These are phyloP conservation scores for Protophormia terraenovae DNA, from an alignment of 2,888 invertebrate genomes.

Conservation along the genomic window DNA sequence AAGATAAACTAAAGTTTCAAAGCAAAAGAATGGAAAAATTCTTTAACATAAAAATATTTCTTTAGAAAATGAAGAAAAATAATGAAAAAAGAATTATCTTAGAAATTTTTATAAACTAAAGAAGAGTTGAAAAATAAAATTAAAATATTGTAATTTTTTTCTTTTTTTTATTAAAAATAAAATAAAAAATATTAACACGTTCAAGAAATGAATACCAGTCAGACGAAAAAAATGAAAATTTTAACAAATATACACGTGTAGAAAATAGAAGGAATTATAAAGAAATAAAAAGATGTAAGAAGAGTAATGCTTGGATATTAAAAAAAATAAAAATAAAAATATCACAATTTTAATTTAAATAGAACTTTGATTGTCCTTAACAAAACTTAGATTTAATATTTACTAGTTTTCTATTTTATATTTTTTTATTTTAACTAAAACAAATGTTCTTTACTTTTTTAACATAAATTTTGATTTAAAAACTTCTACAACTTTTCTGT, in stretches of 20 bases:
- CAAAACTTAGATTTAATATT: too few relatives aligned
- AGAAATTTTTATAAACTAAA: not conserved
- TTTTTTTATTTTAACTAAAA: not conserved
- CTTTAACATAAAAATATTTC: not conserved
- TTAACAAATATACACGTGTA: not conserved
- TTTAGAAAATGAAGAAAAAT: not conserved
- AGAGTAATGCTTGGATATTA: too few relatives aligned
- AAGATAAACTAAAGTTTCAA: constrained; percentile 8
- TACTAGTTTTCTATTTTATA: not conserved
- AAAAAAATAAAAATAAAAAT: too few relatives aligned
- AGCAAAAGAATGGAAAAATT: not conserved
- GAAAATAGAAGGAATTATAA: too few relatives aligned
- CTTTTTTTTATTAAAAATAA: not conserved
- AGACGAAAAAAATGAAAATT: not conserved
- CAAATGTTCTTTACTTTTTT: not conserved
- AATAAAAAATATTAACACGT: constrained; percentile 2
- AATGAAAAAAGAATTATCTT: not conserved
- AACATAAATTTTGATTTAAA: not conserved
- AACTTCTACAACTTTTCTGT: not conserved
- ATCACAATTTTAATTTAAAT: too few relatives aligned
- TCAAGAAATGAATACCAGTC: not conserved
- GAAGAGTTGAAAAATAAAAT: not conserved
- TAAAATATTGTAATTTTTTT: not conserved
- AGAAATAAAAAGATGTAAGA: too few relatives aligned
- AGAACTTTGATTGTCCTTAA: too few relatives aligned